Percentiles rank a stretch among this genome's conserved stretches.
phyloP scores from a whole-genome alignment of 2,797 vertebrate species.

The Bucorvus abyssinicus region DNA sequence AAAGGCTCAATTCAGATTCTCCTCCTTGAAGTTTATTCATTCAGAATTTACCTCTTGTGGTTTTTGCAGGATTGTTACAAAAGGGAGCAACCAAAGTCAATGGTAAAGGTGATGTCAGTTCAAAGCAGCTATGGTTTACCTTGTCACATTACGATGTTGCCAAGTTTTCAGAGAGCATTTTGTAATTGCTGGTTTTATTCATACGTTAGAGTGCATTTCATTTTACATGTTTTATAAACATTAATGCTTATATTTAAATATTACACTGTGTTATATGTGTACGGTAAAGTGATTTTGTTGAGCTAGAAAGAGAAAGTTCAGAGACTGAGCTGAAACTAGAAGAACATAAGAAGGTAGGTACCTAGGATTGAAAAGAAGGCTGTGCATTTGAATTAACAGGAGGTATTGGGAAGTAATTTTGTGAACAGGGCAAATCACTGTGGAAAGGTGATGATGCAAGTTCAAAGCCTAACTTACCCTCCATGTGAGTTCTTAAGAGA shows the following conservation, averaged over 20 bases:
- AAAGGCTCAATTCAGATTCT: background rate
- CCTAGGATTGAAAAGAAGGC: background rate
- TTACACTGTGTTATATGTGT: background rate
- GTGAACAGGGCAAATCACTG: background rate
- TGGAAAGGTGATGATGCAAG: background rate
- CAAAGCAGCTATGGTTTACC: background rate
- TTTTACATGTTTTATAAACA: background rate
- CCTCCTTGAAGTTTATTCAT: background rate
- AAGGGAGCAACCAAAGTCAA: background rate
- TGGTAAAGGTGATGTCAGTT: background rate
- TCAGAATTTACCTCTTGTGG: background rate
- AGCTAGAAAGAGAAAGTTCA: background rate
- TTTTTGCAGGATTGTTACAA: background rate
- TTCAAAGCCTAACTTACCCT: background rate
- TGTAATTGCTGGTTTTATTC: background rate
- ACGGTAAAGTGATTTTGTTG: background rate
- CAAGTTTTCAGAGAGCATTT: background rate
- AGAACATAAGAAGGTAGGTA: no score
- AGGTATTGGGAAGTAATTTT: background rate
- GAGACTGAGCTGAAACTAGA: background rate
- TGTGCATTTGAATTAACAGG: background rate
- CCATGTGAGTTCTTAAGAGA: background rate
- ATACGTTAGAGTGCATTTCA: background rate
- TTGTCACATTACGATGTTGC: rapidly evolving
- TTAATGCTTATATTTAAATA: background rate